Base-by-base conservation (phyloP, 2,888 invertebrate species). In the Xanthia togata region DNA sequence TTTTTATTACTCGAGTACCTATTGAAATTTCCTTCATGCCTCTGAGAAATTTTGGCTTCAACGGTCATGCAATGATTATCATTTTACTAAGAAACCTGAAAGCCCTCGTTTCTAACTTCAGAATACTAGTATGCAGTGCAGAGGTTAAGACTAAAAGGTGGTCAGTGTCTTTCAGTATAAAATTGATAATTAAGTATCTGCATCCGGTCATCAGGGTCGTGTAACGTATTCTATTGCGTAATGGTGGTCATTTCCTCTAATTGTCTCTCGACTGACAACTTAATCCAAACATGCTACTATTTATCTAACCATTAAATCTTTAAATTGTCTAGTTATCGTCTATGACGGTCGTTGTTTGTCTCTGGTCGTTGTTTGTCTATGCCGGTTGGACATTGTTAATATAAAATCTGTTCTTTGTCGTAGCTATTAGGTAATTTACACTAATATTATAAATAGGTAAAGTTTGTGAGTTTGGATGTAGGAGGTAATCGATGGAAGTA, bases 231-330 rank as follows among this genome's bases (percentile, higher is more conserved):
- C 35, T 55, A 38, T 55, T 12, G 26, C 53, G n/a, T 38, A 20
- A 70, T 55, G 47, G 1, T n/a, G 3, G 38, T 38, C 0, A n/a
- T 63, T 70, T 63, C 38, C 47, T 70, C 12, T 63, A 79, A 63
- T 79, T 47, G 31, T 47, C 14, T 55, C 38, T 20, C 38, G 8
- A 4, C 47, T 79, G 62, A 55, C 77, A 55, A 70, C 2, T 50
- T 47, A 62, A 79, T 79, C 14, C 20, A 31, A 31, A 11, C 47
- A 6, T 11, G n/a, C 8, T 14, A 47, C 63, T 55, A 31, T 79
- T n/a, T 70, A 20, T 31, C 31, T 20, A n/a, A 47, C 47, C 38
- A 62, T 9, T 55, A 59, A 11, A 50, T 41, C 23, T 6, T 23
- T 11, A n/a, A 38, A 50, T 4, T 41, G 41, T 47, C 0, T 41